A percentile compares a stretch with the other conserved stretches of the same genome.
Conservation (phyloP, 2,113 vertebrate species). For the Tragelaphus buxtoni region DNA sequence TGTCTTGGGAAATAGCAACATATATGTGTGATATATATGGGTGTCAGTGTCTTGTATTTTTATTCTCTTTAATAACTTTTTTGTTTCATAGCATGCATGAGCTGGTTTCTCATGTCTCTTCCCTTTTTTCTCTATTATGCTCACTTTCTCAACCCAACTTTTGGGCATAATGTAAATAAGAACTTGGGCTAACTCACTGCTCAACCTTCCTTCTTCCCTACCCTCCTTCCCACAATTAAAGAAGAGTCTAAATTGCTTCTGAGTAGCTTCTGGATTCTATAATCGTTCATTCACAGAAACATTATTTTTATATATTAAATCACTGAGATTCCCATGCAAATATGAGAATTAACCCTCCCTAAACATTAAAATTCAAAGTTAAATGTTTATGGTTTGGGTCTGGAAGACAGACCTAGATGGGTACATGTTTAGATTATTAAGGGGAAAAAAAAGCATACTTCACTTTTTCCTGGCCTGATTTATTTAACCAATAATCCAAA, state of each 20-base stretch:
- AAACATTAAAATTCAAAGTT: background rate
- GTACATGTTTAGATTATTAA: background rate
- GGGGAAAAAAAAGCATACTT: background rate
- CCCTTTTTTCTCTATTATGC: background rate
- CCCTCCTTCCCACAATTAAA: background rate
- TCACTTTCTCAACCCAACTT: constrained; percentile 29
- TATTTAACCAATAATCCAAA: background rate
- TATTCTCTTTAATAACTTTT: background rate
- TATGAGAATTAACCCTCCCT: background rate
- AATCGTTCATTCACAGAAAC: background rate
- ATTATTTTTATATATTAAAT: background rate
- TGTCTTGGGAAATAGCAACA: background rate
- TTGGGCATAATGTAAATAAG: constrained; percentile 13
- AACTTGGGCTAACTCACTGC: background rate
- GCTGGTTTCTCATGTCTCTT: background rate
- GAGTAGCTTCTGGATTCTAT: background rate
- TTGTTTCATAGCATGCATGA: background rate
- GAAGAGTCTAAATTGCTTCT: background rate
- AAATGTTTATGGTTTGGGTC: background rate
- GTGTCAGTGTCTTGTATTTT: background rate
- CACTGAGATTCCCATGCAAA: background rate
- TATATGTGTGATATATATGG: background rate
- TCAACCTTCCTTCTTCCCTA: background rate
- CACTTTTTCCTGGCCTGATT: background rate
- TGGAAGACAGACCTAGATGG: background rate